phyloP scores from a whole-genome alignment of 2,888 invertebrate species.

The Harpalus rubripes region DNA sequence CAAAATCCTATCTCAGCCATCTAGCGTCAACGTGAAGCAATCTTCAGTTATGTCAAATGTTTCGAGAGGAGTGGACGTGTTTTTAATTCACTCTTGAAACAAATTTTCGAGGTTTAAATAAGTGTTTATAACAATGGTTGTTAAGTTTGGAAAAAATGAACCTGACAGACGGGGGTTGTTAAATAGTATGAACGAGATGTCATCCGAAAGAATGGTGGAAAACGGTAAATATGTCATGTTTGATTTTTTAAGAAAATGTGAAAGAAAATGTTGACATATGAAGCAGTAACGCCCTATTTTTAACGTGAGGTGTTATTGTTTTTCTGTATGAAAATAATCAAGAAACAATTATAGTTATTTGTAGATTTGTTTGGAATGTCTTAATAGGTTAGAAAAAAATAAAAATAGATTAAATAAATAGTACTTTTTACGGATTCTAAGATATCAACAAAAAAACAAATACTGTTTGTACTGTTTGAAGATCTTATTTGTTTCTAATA shows the following conservation, averaged over 20 bases:
- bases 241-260: slow-evolving; percentile 66
- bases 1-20: not conserved
- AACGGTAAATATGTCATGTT: slow-evolving; percentile 71
- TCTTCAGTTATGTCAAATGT: slow-evolving; percentile 13
- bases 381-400: not conserved
- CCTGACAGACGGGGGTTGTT: slow-evolving; percentile 72
- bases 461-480: too few relatives aligned
- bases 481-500: not conserved
- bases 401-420: not conserved
- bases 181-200: slow-evolving; percentile 73
- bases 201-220: slow-evolving; percentile 71
- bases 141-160: slow-evolving; percentile 72
- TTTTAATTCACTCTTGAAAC: not conserved
- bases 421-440: not conserved
- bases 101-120: slow-evolving; percentile 21
- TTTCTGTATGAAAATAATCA: not conserved
- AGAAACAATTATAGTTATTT: not conserved
- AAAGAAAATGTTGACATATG: slow-evolving; percentile 44
- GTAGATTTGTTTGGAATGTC: slow-evolving; percentile 1
- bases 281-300: slow-evolving; percentile 39
- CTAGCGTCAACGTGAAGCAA: not conserved
- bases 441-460: not conserved
- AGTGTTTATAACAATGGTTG: slow-evolving; percentile 63
- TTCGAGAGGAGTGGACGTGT: not conserved
- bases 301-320: not conserved